A percentile compares a stretch with the other conserved stretches of the same genome.
These are phyloP conservation scores for Caenorhabditis angaria DNA, from an alignment of 2,888 invertebrate species.

Conservation along the genomic window DNA sequence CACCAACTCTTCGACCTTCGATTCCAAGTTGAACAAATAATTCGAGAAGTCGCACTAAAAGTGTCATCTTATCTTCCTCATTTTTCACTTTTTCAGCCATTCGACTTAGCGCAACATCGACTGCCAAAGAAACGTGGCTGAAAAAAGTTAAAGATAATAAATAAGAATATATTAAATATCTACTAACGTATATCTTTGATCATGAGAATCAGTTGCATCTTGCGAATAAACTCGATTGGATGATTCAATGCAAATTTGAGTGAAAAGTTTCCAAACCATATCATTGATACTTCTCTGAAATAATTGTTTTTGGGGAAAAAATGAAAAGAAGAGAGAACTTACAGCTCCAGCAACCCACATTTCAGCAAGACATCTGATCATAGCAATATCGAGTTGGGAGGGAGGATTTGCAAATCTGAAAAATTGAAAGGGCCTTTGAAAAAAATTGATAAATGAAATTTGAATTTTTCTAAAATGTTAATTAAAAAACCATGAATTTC, in stretches of 20 bases:
- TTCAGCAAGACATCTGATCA: constrained; percentile 95
- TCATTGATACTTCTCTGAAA: constrained; percentile 80
- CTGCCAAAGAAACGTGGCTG: constrained; percentile 89
- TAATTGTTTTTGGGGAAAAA: constrained; percentile 1
- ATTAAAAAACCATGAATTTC: too few relatives aligned
- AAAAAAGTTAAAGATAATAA: constrained; percentile 10
- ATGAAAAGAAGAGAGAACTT: constrained; percentile 12
- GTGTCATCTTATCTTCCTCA: constrained; percentile 76
- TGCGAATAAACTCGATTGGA: constrained; percentile 67
- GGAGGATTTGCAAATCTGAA: constrained; percentile 96
- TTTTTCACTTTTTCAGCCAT: constrained; percentile 93
- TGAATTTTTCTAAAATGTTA: neutral
- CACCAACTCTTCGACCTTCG: constrained; percentile 93
- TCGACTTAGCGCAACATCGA: constrained; percentile 93
- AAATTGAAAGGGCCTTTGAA: too few relatives aligned
- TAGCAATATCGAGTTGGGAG: constrained; percentile 88
- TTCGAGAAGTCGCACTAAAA: constrained; percentile 82
- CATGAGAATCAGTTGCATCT: constrained; percentile 47
- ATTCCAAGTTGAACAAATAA: constrained; percentile 96
- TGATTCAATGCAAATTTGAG: constrained; percentile 90
- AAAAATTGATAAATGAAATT: too few relatives aligned
- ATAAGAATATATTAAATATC: neutral
- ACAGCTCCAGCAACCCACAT: constrained; percentile 86
- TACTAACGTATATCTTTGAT: constrained; percentile 62
- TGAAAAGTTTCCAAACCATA: constrained; percentile 97